Base-by-base conservation (phyloP, 2,888 invertebrate species). In the Neoascia interrupta region DNA sequence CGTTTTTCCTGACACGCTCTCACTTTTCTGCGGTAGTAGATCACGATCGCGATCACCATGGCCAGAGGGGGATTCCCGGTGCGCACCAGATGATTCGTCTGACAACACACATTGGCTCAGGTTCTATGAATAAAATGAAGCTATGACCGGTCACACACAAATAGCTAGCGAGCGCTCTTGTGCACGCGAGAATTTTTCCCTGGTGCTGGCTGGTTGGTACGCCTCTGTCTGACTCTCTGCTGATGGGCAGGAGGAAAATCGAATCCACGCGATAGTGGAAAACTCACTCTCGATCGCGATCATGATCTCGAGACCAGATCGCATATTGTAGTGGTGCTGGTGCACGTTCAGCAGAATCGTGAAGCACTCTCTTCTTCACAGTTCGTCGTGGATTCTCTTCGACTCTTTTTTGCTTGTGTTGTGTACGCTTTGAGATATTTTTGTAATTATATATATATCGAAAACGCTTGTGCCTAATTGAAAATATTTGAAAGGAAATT, bases 71-170 rank as follows among this genome's bases (percentile, higher is more conserved):
- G 16, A 26, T 8, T 34, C 28, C 15, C 11, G 11, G 43, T n/a
- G n/a, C 18, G 45, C 60, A 54, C 60, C 47, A 69, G 53, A 51
- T 63, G 54, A 61, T 47, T 61, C 49, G 41, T 63, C 23, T 63
- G 56, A 61, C 23, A 49, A 26, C 31, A 16, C 39, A 74, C 66
- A 64, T 37, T 58, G 31, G 45, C 60, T 54, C 39, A 36, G 58
- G 45, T 63, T 75, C 75, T 69, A 75, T 75, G 75, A 75, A 75
- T 75, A 75, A 54, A 66, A n/a, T n/a, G n/a, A n/a, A n/a, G n/a
- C n/a, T n/a, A n/a, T n/a, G n/a, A n/a, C n/a, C n/a, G n/a, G n/a
- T n/a, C n/a, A n/a, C n/a, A n/a, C n/a, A n/a, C n/a, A n/a, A n/a
- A n/a, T n/a, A n/a, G n/a, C n/a, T n/a, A n/a, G n/a, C n/a, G n/a